Evolutionary conservation across 2,113 vertebrate genomes (phyloP).

Genomic region (Pygoscelis antarcticus): DNA sequence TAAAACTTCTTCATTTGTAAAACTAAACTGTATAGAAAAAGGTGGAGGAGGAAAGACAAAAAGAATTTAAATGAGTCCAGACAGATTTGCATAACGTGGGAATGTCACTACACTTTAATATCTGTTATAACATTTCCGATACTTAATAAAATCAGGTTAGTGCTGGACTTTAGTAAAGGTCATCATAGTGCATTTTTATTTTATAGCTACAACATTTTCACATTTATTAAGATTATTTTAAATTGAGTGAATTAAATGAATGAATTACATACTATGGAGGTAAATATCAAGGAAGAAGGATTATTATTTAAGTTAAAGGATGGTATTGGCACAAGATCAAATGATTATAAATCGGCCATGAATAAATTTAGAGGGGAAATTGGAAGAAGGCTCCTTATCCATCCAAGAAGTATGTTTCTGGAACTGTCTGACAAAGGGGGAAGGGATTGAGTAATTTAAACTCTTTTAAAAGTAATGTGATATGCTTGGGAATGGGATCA

Average conservation of each 20-base stretch:
- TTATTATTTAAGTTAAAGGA: constrained; percentile 28
- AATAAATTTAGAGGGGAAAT: constrained; percentile 39
- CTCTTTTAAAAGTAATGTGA: not conserved
- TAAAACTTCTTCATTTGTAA: constrained; percentile 15
- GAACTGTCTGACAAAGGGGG: not conserved
- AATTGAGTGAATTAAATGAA: constrained; percentile 11
- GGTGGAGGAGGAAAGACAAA: not conserved
- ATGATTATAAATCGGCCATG: not conserved
- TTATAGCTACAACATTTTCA: constrained; percentile 47
- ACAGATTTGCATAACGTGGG: constrained; percentile 18
- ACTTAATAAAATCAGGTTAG: constrained; percentile 50
- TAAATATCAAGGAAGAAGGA: constrained; percentile 47
- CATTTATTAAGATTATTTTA: constrained; percentile 58
- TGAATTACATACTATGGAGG: not conserved
- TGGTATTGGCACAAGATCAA: constrained; percentile 47
- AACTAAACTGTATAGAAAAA: not conserved
- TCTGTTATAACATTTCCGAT: constrained; percentile 47
- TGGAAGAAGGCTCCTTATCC: not conserved
- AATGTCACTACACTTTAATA: constrained; percentile 40
- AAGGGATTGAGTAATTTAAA: not conserved
- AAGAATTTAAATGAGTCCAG: not conserved
- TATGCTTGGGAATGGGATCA: not conserved
- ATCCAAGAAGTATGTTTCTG: not conserved
- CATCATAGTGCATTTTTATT: constrained; percentile 35
- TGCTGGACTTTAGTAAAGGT: constrained; percentile 45